Evolutionary conservation across 2,797 vertebrate genomes (phyloP), one percentile per base, ranked within the genome.

Genomic region (Anolis apletophallus): DNA sequence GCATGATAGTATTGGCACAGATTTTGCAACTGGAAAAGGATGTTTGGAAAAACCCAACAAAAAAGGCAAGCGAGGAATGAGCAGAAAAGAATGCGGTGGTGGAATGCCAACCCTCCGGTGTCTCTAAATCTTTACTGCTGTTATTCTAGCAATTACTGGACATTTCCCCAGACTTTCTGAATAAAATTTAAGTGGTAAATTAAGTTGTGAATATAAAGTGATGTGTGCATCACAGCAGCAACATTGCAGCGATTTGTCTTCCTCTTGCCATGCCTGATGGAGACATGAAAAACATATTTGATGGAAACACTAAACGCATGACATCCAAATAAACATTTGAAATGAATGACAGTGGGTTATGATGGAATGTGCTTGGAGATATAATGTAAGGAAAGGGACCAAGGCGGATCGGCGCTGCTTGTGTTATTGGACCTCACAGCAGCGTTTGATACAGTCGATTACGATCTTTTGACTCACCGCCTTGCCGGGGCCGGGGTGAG

Each of bases 1-100:
- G 57, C 12, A 67, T 85, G 64, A 59, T 68, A 71, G 67, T 79
- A 50, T 71, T 85, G 84, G 75, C 64, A 71, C 71, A 79, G 34
- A 78, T 78, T 78, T 85, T 57, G 75, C 75, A 78, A 85, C 50
- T 57, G 61, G 40, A 61, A 77, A 75, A 72, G 19, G 67, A 81
- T 54, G 12, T 52, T 55, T 77, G 23, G 23, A 26, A 21, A 59
- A 57, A 57, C 46, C 21, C 69, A 50, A 52, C n/a, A 17, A 40
- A 36, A 76, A 85, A n/a, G n/a, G 79, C n/a, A 40, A 86, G 23
- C 23, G 40, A 81, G 50, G 40, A 52, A 73, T 73, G 73, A 50
- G 50, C 26, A 68, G 76, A 50, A 9, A 40, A 26, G 55, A 73
- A 23, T 52, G 12, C 26, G 14, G 69, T 21, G 29, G 77, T 85